Evolutionary conservation across 2,113 vertebrate genomes (phyloP).

Genomic region (Aphelocoma coerulescens): DNA sequence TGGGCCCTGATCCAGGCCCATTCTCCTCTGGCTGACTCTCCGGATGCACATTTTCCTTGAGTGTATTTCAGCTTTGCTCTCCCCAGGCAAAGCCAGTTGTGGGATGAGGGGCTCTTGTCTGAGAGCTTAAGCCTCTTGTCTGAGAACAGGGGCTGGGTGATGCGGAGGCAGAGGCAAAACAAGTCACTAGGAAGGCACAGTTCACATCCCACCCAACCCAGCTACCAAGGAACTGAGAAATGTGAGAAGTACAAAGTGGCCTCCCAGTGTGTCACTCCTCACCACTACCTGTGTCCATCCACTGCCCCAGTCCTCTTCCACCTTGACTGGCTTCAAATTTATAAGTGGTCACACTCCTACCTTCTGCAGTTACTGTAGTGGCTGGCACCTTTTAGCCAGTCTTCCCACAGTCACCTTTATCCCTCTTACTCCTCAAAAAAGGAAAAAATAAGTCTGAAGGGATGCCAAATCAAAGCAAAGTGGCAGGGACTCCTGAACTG

Average conservation of each 20-base stretch:
- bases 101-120: not conserved
- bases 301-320: not conserved
- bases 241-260: not conserved
- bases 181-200: not conserved
- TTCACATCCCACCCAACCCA: accelerated
- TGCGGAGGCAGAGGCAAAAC: not conserved
- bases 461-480: not conserved
- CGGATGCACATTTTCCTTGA: accelerated
- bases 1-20: not conserved
- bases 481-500: not conserved
- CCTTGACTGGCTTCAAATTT: not conserved
- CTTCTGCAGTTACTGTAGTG: no score
- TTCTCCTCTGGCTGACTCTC: slow-evolving; percentile 1
- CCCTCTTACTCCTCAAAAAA: not conserved
- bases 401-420: not conserved
- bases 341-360: accelerated
- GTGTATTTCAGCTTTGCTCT: not conserved
- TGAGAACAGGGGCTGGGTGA: not conserved
- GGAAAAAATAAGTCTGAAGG: not conserved
- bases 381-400: not conserved
- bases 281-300: not conserved
- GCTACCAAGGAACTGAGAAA: not conserved
- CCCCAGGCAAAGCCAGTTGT: not conserved
- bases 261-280: not conserved
- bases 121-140: not conserved